Evolutionary conservation across 2,888 invertebrate genomes (phyloP), one percentile per base, ranked within the genome.

Genomic region (Nomada fabriciana): DNA sequence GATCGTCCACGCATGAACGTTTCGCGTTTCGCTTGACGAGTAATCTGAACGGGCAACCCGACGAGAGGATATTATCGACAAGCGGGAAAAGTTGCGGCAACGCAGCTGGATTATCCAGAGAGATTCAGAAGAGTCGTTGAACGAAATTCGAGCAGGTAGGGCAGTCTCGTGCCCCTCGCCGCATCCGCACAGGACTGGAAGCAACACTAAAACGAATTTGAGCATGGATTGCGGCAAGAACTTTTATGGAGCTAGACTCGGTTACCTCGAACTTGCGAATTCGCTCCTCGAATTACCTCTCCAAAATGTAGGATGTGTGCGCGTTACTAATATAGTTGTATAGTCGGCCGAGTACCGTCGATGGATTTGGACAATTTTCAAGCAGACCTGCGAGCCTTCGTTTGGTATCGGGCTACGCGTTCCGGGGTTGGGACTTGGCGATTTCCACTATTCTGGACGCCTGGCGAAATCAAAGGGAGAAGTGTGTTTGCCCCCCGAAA

Each of bases 311-410:
- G 55, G 23, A 50, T 67, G 63, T 63, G 77, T 82, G 72, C 70
- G 77, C 80, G 78, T 76, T 83, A 85, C 85, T 85, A 85, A 86
- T 86, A 82, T 47, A 82, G 60, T 55, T 15, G n/a, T n/a, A n/a
- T n/a, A n/a, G n/a, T n/a, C n/a, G 50, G n/a, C n/a, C n/a, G 18
- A 18, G 53, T 23, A 36, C 57, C 18, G 43, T 18, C 47, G 9
- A 43, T 43, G 59, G 59, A 65, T 69, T 53, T 76, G 67, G 80
- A 69, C 80, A 76, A 75, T 67, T 78, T 76, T 63, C 23, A 2
- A 20, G 20, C 61, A 67, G 76, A 69, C 74, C 57, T 72, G 43
- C 43, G 64, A 50, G 5, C 23, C 70, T 29, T 7, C 47, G 18
- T 23, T 23, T 7, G 36, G 36, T 36, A 36, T 36, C 36, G 36